Conservation (phyloP, 2,113 vertebrate species). For the Trichomycterus rosablanca region DNA sequence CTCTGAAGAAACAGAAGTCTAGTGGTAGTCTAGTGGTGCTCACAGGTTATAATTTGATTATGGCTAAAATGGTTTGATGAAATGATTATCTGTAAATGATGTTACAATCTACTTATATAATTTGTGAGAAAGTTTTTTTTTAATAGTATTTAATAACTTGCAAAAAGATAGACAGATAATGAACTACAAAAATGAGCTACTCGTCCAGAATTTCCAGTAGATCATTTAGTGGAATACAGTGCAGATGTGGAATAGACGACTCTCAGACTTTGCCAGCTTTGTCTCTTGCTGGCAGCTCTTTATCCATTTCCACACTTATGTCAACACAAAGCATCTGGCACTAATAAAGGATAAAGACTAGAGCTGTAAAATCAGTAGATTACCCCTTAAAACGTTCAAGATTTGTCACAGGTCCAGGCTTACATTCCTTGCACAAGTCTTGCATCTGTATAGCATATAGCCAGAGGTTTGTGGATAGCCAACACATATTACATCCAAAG, state of each 20-base stretch:
- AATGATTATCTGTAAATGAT: conserved; percentile 5
- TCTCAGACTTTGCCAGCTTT: conserved; percentile 20
- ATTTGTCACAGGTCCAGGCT: too few species aligned
- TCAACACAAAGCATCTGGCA: conserved; percentile 16
- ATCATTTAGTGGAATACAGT: conserved; percentile 50
- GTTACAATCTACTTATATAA: background rate
- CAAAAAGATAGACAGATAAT: background rate
- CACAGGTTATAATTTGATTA: too few species aligned
- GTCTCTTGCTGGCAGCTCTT: conserved; percentile 7
- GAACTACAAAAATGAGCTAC: conserved; percentile 40
- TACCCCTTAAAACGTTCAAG: too few species aligned
- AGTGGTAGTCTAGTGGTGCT: too few species aligned
- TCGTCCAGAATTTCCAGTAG: conserved; percentile 53
- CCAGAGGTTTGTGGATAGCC: too few species aligned
- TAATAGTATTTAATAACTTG: too few species aligned
- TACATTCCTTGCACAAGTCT: too few species aligned
- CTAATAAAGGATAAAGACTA: too few species aligned
- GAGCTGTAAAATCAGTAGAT: too few species aligned
- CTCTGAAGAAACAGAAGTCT: background rate
- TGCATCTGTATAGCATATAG: too few species aligned
- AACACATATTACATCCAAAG: too few species aligned
- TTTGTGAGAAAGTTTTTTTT: background rate
- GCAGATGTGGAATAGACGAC: conserved; percentile 43
- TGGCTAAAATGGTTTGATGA: background rate
- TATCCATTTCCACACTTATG: conserved; percentile 13